phyloP scores from a whole-genome alignment of 2,113 vertebrate genomes.

The Rhinoptilus africanus region DNA sequence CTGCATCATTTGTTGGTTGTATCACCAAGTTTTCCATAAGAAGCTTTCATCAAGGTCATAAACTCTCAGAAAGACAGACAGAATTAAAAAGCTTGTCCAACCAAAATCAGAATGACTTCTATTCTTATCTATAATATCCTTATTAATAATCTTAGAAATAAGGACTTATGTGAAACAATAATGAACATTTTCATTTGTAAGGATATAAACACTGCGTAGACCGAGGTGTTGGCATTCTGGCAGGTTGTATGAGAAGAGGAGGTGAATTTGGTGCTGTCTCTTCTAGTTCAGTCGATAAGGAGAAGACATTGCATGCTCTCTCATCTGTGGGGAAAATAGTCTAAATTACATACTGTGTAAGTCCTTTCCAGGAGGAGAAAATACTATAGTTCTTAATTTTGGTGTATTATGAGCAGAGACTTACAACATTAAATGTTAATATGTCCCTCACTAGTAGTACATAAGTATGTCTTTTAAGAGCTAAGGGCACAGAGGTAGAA shows the following conservation, averaged over 20 bases:
- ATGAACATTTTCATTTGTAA: not conserved
- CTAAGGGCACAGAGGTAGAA: not conserved
- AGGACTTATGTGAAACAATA: not conserved
- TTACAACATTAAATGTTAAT: conserved; percentile 10
- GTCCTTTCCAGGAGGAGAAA: not conserved
- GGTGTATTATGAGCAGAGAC: not conserved
- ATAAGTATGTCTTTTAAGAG: not conserved
- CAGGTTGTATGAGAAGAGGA: not conserved
- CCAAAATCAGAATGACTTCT: not conserved
- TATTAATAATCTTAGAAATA: not conserved
- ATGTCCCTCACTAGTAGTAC: not conserved
- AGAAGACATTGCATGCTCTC: not conserved
- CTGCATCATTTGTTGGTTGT: not conserved
- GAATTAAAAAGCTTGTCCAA: not conserved
- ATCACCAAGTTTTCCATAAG: not conserved
- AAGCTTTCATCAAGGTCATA: not conserved
- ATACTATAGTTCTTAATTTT: not conserved
- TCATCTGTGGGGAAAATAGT: not conserved
- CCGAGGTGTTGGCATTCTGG: not conserved
- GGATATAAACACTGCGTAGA: not conserved
- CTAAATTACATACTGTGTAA: not conserved
- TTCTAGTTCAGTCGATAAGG: not conserved
- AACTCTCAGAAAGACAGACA: not conserved
- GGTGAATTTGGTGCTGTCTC: not conserved
- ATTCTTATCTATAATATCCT: not conserved